A percentile compares a stretch with the other conserved stretches of the same genome.
Evolutionary conservation across 2,113 vertebrate genomes (phyloP).

Genomic region (Stictonetta naevosa): DNA sequence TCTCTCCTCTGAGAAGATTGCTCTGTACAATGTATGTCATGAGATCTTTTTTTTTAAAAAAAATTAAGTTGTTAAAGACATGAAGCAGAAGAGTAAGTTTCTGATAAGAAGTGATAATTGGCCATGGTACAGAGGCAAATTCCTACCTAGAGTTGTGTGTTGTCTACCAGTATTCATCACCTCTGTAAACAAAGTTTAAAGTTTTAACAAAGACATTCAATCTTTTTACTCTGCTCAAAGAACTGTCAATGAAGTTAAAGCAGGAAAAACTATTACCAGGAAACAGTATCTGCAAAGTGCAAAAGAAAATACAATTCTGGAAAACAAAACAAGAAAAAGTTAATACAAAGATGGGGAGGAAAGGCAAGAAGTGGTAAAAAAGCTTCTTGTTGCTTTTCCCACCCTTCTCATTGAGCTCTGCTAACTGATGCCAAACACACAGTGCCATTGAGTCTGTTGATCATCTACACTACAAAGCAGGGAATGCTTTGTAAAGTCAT

Average conservation of each 20-base stretch:
- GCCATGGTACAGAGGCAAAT: background rate
- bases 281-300: background rate
- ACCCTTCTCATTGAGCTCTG: background rate
- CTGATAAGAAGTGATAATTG: background rate
- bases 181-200: background rate
- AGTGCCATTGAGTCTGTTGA: fast-evolving
- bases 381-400: background rate
- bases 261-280: background rate
- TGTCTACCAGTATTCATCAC: background rate
- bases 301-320: background rate
- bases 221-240: background rate
- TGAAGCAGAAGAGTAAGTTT: background rate
- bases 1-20: background rate
- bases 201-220: background rate
- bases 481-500: background rate
- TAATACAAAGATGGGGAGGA: background rate
- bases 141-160: background rate
- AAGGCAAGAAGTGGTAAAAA: background rate
- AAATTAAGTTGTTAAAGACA: background rate
- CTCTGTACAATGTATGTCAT: background rate
- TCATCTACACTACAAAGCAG: background rate
- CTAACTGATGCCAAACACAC: background rate
- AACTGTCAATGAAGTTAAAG: background rate
- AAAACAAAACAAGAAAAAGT: background rate
- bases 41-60: background rate